Percentiles rank a stretch among this genome's conserved stretches.
Conservation (phyloP, 1,140 invertebrate genomes). For the Drosophila yakuba region DNA sequence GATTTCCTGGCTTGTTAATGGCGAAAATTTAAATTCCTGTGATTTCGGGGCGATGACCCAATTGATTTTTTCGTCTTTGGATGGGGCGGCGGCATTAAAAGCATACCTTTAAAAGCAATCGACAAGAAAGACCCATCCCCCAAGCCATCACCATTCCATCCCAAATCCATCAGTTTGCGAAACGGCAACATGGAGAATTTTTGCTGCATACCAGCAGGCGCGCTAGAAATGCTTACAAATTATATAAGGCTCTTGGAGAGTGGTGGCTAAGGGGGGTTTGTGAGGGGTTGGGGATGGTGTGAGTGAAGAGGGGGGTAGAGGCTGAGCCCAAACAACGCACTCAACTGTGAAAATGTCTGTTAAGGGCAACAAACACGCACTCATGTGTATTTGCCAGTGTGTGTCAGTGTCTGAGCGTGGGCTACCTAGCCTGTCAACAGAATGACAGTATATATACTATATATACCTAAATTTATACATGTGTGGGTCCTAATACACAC, state of each 20-base stretch:
- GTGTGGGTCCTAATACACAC: slow-evolving; percentile 1
- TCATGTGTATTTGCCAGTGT: slow-evolving; percentile 56
- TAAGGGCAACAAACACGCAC: slow-evolving; percentile 74
- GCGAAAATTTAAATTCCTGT: slow-evolving; percentile 26
- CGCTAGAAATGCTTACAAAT: slow-evolving; percentile 78
- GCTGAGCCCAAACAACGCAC: slow-evolving; percentile 74
- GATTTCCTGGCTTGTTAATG: not conserved
- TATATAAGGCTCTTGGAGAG: slow-evolving; percentile 45
- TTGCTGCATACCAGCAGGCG: slow-evolving; percentile 70
- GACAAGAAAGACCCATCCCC: slow-evolving; percentile 11
- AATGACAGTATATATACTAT: slow-evolving; percentile 79
- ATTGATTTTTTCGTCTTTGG: slow-evolving; percentile 50
- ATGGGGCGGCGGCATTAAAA: slow-evolving; percentile 42
- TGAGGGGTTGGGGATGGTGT: not conserved
- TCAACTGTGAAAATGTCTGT: slow-evolving; percentile 83
- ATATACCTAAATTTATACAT: slow-evolving; percentile 30
- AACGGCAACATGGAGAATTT: slow-evolving; percentile 62
- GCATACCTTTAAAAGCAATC: slow-evolving; percentile 40
- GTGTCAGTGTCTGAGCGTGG: slow-evolving; percentile 37
- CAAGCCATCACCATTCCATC: slow-evolving; percentile 4
- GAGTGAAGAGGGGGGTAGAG: not conserved
- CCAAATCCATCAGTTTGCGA: slow-evolving; percentile 41
- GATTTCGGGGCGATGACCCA: slow-evolving; percentile 31
- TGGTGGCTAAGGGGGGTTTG: not conserved
- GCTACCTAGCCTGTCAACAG: slow-evolving; percentile 77